Percentiles rank a stretch among this genome's conserved stretches.
Conservation (phyloP, 2,888 invertebrate genomes). For the Syrista parreyssii region DNA sequence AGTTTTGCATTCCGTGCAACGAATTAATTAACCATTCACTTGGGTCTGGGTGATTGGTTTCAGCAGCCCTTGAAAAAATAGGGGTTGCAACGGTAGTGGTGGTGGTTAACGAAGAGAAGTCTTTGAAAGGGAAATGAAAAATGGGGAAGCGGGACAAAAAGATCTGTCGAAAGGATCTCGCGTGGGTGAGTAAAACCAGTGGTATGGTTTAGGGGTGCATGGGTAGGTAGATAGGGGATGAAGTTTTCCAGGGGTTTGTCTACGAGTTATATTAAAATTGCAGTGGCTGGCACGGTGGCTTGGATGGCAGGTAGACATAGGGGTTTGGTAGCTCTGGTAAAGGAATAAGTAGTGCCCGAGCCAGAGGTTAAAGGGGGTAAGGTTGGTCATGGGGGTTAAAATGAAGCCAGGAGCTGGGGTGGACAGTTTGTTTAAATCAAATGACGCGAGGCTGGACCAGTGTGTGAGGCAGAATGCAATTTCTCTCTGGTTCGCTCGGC, state of each 20-base stretch:
- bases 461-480: neutral
- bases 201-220: neutral
- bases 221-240: neutral
- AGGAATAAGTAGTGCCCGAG: neutral
- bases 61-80: neutral
- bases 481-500: neutral
- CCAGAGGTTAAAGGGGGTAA: neutral
- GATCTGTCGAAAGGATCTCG: neutral
- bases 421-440: conserved; percentile 25
- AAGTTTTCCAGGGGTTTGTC: neutral
- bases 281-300: neutral
- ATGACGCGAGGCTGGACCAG: conserved; percentile 14
- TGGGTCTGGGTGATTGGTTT: neutral
- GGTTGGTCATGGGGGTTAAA: conserved; percentile 3
- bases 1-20: neutral
- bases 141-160: neutral
- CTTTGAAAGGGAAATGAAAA: neutral
- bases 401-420: conserved; percentile 8
- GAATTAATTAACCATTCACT: neutral
- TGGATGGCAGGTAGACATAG: neutral
- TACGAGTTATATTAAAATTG: neutral
- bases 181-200: neutral
- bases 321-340: neutral
- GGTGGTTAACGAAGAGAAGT: neutral
- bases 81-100: neutral